A percentile compares a stretch with the other conserved stretches of the same genome.
These are phyloP conservation scores for Lacanobia oleracea DNA, from an alignment of 2,888 invertebrate species.

Conservation along the genomic window DNA sequence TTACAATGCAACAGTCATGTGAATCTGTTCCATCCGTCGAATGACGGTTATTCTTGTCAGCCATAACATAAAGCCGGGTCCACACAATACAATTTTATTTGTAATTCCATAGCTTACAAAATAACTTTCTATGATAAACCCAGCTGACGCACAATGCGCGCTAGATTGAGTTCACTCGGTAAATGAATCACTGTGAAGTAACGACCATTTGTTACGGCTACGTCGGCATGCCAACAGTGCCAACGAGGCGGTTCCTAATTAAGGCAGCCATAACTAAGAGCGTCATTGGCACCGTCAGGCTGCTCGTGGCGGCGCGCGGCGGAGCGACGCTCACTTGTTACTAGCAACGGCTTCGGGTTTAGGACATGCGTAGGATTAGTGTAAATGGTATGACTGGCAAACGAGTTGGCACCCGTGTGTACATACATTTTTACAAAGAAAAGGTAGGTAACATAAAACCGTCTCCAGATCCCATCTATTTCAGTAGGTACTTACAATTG, in stretches of 20 bases:
- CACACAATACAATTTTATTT: conserved; percentile 15
- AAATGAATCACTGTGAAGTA: conserved; percentile 34
- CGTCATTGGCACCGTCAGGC: conserved; percentile 25
- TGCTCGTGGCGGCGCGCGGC: too few species aligned
- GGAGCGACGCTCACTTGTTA: conserved; percentile 13
- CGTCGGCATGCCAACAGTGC: too few species aligned
- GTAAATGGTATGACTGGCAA: conserved; percentile 11
- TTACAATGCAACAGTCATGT: conserved; percentile 11
- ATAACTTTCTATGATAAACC: conserved; percentile 21
- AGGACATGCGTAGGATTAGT: conserved; percentile 20
- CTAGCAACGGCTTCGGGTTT: not conserved
- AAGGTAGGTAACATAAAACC: too few species aligned
- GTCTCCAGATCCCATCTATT: too few species aligned
- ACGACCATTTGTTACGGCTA: conserved; percentile 16
- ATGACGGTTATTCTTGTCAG: conserved; percentile 10
- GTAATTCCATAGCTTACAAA: not conserved
- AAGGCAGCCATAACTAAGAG: conserved; percentile 20
- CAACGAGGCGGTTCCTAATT: conserved; percentile 24
- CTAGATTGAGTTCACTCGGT: conserved; percentile 20
- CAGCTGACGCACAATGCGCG: conserved; percentile 22
- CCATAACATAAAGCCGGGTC: not conserved
- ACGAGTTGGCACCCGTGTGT: too few species aligned
- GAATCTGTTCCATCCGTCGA: conserved; percentile 8
- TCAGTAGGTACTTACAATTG: too few species aligned
- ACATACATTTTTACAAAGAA: too few species aligned